Base-by-base conservation (phyloP, 1,140 invertebrate genomes). In the Drosophila pachea region DNA sequence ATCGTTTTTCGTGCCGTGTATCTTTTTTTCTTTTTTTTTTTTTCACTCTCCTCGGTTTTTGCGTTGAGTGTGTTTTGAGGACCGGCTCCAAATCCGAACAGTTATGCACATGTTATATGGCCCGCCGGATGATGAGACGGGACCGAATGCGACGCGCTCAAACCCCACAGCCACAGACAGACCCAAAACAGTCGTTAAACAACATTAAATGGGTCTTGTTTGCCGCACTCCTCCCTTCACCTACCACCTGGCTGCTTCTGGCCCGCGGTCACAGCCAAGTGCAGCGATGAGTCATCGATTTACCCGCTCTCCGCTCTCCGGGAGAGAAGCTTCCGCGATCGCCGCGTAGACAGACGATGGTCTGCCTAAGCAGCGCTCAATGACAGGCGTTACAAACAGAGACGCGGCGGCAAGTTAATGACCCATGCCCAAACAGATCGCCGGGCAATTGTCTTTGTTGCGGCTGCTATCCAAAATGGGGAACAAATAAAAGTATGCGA, bases 141-240 rank as follows among this genome's bases (percentile, higher is more conserved):
- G 73, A 49, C 69, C 1, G 22, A 22, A 22, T 22, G 74, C 61
- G 76, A 76, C 77, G 66, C 22, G 22, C 22, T 22, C 22, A 75
- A 66, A 58, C 54, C 38, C 45, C 68, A 22, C 22, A 22, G 6
- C 40, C 12, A 56, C 60, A 56, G 48, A 64, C 73, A 47, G 52
- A 60, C 40, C 40, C 40, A 14, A 83, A 82, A 82, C 70, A 84
- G 65, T 84, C 81, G 79, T 84, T 84, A 84, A 84, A 84, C 81
- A 84, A 84, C 79, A 79, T 84, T 86, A 84, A 84, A 84, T 84
- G 79, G 76, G 79, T 84, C 79, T 84, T 79, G 67, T 84, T 81
- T 71, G 40, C 8, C 40, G 5, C 48, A 33, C 16, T 8, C 35
- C n/a, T 11, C 14, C 50, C 31, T 52, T 29, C 32, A n/a, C 32